Evolutionary conservation across 2,888 invertebrate genomes (phyloP), one percentile per base, ranked within the genome.

Genomic region (Dioctria rufipes): DNA sequence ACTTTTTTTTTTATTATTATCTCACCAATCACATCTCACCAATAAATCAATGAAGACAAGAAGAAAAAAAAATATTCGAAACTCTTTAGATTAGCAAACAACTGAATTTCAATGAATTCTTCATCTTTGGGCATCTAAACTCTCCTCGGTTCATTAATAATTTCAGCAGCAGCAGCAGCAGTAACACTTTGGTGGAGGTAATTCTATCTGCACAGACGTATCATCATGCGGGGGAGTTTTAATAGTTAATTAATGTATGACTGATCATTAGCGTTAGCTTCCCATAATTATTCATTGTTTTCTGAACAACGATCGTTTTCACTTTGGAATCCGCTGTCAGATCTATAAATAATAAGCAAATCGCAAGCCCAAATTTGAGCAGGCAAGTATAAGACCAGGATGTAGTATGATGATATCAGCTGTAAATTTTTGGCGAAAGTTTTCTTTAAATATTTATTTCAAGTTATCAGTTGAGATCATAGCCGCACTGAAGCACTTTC

Each of bases 321-420:
- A 37, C 9, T 66, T 40, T 42, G 8, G 9, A n/a, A n/a, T 43
- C 11, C 8, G 3, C 65, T 49, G 67, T 67, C 67, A 67, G 25
- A 4, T 67, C 67, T 67, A 67, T 46, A 67, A 67, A 67, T 67
- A 67, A 67, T 67, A 67, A 67, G 9, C 49, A 67, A 46, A 67
- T 67, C 67, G 42, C 13, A 49, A 43, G 67, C 46, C 13, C 43
- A 13, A 25, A 46, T 67, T 67, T 46, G 9, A n/a, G 43, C 46
- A 46, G 3, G 13, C 5, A 65, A 49, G 46, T 67, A 67, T 46
- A 46, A 25, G 49, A 67, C 25, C 67, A 67, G 67, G 67, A 67
- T 49, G 25, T 67, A 6, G 65, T 13, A 3, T 11, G 67, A 67
- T 67, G 67, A 67, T 42, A 67, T 67, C 67, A 67, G 13, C 40